These are phyloP conservation scores for Myiotriccus ornatus DNA, from an alignment of 2,797 vertebrate genomes.

Conservation along the genomic window DNA sequence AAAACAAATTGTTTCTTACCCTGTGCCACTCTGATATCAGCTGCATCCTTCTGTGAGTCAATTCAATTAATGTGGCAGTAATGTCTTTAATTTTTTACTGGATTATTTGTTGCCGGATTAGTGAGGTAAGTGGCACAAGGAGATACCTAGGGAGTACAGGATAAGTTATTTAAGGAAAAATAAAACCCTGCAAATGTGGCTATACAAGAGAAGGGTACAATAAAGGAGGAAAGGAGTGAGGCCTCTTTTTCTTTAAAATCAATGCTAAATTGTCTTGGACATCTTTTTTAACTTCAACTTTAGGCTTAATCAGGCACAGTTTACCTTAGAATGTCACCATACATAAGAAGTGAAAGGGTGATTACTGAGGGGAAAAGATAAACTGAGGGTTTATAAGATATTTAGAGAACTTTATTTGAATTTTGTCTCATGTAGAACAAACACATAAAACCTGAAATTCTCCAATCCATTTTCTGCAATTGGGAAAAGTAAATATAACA, in stretches of 20 bases:
- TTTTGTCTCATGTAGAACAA: neutral
- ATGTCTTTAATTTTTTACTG: neutral
- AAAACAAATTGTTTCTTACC: neutral
- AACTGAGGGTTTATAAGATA: neutral
- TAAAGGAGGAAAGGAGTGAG: neutral
- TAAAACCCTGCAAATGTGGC: neutral
- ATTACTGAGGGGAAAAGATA: neutral
- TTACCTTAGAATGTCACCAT: neutral
- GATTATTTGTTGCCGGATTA: neutral
- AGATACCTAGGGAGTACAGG: neutral
- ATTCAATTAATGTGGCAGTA: neutral
- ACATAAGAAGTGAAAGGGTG: neutral
- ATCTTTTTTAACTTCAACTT: neutral
- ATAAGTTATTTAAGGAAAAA: neutral
- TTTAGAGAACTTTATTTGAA: neutral
- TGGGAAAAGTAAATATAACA: neutral
- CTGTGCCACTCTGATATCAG: fast-evolving
- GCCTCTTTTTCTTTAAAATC: neutral
- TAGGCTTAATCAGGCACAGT: neutral
- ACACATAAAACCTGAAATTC: neutral
- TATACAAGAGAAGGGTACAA: neutral
- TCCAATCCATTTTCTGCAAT: neutral
- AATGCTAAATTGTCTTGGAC: neutral
- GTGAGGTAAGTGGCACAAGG: neutral
- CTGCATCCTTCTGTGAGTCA: neutral